Base-by-base conservation (phyloP, 2,797 vertebrate species). In the Champsocephalus gunnari region DNA sequence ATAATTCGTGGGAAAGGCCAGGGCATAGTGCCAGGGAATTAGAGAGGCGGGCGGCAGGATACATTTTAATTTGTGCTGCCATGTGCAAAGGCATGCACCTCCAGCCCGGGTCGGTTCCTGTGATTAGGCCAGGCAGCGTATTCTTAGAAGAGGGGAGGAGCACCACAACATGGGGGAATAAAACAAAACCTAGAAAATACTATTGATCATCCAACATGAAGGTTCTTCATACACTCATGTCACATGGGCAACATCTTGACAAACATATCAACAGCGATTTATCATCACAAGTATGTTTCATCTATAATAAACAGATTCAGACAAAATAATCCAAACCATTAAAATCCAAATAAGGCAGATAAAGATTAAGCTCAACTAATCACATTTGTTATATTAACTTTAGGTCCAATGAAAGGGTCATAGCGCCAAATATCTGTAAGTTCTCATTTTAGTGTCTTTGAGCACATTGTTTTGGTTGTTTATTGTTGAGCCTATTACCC, bases 31-130 rank as follows among this genome's bases (percentile, higher is more conserved):
- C 94, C 93, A 93, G 90, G 84, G 94, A 94, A 95, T 96, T 95
- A 96, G 92, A 84, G 92, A 92, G 85, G 87, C 84, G 75, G 89
- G 87, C 91, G 81, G 92, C 91, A 87, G 91, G 93, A 94, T 93
- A 91, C 88, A 85, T 94, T 95, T 93, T 95, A 95, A 96, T 95
- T 94, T 95, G 94, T 90, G 92, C 93, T 93, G 91, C 94, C 93
- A 94, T 94, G 94, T 95, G 94, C 93, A 94, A 94, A 95, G 94
- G 93, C 95, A 95, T 94, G 94, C 90, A 87, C 86, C 91, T 91
- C 87, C 84, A 91, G 85, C 89, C 75, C 54, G 74, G 87, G 87
- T 91, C 90, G 77, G 90, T 88, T 89, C 90, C 79, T 81, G 87
- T 92, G 89, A 94, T 95, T 95, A 94, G 87, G 79, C 69, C 54